Conservation (phyloP, 92 coral and sea anemone species). For the Parazoanthus swiftii region DNA sequence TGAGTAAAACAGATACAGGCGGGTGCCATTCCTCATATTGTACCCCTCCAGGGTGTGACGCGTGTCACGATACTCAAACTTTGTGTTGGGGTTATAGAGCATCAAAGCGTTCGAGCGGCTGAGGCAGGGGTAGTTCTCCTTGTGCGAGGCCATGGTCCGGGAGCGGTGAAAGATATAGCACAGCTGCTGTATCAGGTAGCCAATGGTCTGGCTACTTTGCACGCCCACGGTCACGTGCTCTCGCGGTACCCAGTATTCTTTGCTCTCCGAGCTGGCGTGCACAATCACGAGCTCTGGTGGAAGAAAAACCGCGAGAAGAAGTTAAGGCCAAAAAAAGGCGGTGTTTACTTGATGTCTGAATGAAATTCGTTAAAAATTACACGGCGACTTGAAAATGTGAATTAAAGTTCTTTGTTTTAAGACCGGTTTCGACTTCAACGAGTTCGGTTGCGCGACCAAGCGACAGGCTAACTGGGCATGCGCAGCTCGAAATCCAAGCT, state of each 20-base stretch:
- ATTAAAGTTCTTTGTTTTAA: no score
- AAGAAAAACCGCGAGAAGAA: neutral
- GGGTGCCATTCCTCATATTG: constrained; percentile 74
- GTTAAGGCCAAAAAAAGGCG: no score
- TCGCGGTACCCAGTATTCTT: constrained; percentile 95
- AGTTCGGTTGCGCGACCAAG: no score
- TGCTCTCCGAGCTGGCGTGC: constrained; percentile 91
- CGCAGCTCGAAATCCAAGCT: no score
- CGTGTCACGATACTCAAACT: constrained; percentile 68
- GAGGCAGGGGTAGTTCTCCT: constrained; percentile 85
- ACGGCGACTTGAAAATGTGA: no score
- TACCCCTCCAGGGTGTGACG: constrained; percentile 57
- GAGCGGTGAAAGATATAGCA: constrained; percentile 85
- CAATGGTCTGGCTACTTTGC: constrained; percentile 71
- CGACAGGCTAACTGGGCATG: no score
- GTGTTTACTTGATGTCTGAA: no score
- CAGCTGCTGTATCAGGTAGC: constrained; percentile 80
- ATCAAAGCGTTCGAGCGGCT: constrained; percentile 77
- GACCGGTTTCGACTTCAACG: no score
- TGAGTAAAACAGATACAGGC: constrained; percentile 76
- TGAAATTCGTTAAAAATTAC: no score
- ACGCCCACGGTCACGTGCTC: constrained; percentile 90
- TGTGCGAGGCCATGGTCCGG: constrained; percentile 78
- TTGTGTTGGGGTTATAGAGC: constrained; percentile 78
- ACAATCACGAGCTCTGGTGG: constrained; percentile 61